Conservation (phyloP, 2,888 invertebrate species). For the Acleris sparsana region DNA sequence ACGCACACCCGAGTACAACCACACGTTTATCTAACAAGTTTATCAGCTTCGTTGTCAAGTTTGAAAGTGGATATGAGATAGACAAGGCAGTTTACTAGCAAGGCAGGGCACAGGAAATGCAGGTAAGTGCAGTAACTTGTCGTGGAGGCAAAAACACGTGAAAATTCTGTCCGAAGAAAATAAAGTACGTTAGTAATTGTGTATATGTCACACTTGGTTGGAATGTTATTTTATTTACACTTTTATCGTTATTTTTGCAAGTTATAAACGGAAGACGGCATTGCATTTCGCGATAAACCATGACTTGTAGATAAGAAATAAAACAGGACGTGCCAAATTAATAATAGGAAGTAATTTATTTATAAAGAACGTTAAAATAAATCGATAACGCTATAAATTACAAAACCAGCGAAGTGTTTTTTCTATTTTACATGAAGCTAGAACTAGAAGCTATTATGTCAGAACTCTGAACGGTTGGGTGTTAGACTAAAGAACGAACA, state of each 20-base stretch:
- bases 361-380: constrained; percentile 6
- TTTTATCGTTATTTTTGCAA: constrained; percentile 11
- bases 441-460: constrained; percentile 3
- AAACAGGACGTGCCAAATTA: constrained; percentile 36
- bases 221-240: too few relatives aligned
- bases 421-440: background rate
- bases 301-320: constrained; percentile 41
- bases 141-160: constrained; percentile 51
- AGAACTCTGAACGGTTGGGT: constrained; percentile 27
- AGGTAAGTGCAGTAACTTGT: constrained; percentile 55
- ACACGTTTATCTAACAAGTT: constrained; percentile 29
- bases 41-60: constrained; percentile 26
- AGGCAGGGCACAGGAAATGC: constrained; percentile 56
- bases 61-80: constrained; percentile 30
- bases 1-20: constrained; percentile 1
- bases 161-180: constrained; percentile 54
- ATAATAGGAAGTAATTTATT: constrained; percentile 14
- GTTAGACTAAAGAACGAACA: constrained; percentile 63
- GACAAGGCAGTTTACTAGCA: constrained; percentile 35
- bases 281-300: constrained; percentile 41
- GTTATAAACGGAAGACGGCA: constrained; percentile 37
- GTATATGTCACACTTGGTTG: constrained; percentile 36
- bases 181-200: too few relatives aligned
- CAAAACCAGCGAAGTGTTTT: background rate
- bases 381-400: background rate